Percentiles rank a stretch among this genome's conserved stretches.
Evolutionary conservation across 2,797 vertebrate species (phyloP).

Genomic region (Oreochromis grahami): DNA sequence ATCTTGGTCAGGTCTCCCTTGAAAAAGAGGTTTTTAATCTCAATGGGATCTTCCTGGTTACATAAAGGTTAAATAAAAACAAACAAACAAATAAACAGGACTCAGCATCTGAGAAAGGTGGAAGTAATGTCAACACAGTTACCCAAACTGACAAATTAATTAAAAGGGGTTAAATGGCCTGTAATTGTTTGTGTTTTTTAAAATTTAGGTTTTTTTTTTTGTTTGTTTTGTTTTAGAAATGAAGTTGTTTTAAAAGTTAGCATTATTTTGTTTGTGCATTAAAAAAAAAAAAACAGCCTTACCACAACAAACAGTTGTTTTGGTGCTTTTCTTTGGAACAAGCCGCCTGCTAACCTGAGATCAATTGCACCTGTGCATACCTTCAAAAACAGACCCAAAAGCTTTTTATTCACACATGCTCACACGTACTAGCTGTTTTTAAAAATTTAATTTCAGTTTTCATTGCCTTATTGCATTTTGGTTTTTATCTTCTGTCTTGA

Average conservation of each 20-base stretch:
- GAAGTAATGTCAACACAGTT: neutral
- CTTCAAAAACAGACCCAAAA: too few species aligned
- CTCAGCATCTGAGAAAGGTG: neutral
- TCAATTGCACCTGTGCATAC: too few species aligned
- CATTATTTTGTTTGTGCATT: neutral
- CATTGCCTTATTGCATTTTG: too few species aligned
- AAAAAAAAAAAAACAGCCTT: neutral
- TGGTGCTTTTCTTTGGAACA: neutral
- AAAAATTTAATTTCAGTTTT: too few species aligned
- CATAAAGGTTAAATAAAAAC: neutral
- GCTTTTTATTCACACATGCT: too few species aligned
- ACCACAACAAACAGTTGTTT: neutral
- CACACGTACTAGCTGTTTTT: too few species aligned
- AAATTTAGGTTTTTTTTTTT: fast-evolving
- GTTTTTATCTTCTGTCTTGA: too few species aligned
- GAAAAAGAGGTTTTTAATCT: neutral
- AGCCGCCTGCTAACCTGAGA: neutral
- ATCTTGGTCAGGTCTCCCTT: neutral
- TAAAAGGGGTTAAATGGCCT: neutral
- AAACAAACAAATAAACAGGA: neutral
- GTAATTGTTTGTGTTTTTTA: neutral
- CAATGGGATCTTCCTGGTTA: neutral
- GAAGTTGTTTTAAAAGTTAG: fast-evolving
- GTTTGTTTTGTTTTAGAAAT: neutral
- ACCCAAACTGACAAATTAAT: neutral